Conservation (phyloP, 2,113 vertebrate species). For the Crocuta crocuta region DNA sequence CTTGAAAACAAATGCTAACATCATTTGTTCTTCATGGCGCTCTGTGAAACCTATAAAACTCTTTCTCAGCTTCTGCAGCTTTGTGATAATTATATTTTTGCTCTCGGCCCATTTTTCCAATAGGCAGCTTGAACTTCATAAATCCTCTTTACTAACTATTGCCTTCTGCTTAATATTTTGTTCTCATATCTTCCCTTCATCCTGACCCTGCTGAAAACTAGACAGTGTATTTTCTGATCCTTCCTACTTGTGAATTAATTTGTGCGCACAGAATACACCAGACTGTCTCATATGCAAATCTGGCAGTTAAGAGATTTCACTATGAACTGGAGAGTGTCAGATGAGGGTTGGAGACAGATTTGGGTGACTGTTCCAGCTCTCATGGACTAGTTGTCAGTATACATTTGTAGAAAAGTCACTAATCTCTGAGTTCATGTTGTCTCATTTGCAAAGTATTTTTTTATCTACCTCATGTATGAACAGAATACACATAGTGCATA, state of each 20-base stretch:
- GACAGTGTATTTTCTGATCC: neutral
- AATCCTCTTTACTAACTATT: neutral
- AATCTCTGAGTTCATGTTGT: neutral
- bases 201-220: neutral
- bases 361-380: neutral
- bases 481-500: fast-evolving
- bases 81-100: neutral
- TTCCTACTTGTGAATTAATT: neutral
- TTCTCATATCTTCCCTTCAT: neutral
- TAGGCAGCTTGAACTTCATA: neutral
- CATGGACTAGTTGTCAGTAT: neutral
- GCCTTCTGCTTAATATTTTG: neutral
- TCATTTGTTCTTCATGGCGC: neutral
- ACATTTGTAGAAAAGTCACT: neutral
- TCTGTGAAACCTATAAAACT: neutral
- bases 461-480: neutral
- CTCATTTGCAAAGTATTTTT: neutral
- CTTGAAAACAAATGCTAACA: neutral
- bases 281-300: neutral
- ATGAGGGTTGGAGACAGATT: neutral
- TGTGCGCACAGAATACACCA: neutral
- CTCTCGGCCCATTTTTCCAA: neutral
- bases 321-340: neutral
- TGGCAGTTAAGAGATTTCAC: neutral
- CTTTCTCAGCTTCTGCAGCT: neutral